Evolutionary conservation across 2,113 vertebrate genomes (phyloP), one percentile per base, ranked within the genome.

Genomic region (Sturnus vulgaris): DNA sequence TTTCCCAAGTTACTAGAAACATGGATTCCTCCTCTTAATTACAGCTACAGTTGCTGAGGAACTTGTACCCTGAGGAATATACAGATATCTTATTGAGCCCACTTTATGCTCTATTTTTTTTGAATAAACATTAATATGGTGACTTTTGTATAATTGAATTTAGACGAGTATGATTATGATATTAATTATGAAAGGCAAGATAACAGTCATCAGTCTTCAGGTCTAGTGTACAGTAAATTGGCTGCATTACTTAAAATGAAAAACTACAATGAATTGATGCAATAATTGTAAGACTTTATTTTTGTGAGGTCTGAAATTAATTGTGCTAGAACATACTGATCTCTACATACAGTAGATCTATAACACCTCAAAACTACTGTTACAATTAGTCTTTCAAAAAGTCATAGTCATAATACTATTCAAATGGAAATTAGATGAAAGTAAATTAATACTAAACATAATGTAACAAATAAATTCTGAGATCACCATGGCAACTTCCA

Each of bases 341-440:
- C 22, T 44, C 31, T 57, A 65, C 17, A 84, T 66, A 89, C 13
- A 70, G 21, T 24, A 75, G 30, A 52, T 56, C 49, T 86, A 22
- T 42, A 78, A 22, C 8, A 70, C 33, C 28, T 86, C 63, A n/a
- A 73, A 88, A 52, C n/a, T 79, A 39, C 24, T 76, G 30, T 35
- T 53, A 39, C 8, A 64, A 25, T 3, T 83, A 37, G 11, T 78
- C 46, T 75, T 82, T 80, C 33, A 64, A 89, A 30, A 86, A 94
- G 12, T 21, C 47, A 63, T 35, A 89, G 73, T 64, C 15, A 6
- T 49, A 73, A 77, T 35, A n/a, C n/a, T 30, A 88, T 96, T 91
- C 93, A 95, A 86, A 96, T 95, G 52, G 16, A 96, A 97, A 96
- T 92, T 12, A 78, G 21, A 87, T 71, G 21, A 91, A 95, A 92